Evolutionary conservation across 2,797 vertebrate genomes (phyloP).

Genomic region (Falco naumanni): DNA sequence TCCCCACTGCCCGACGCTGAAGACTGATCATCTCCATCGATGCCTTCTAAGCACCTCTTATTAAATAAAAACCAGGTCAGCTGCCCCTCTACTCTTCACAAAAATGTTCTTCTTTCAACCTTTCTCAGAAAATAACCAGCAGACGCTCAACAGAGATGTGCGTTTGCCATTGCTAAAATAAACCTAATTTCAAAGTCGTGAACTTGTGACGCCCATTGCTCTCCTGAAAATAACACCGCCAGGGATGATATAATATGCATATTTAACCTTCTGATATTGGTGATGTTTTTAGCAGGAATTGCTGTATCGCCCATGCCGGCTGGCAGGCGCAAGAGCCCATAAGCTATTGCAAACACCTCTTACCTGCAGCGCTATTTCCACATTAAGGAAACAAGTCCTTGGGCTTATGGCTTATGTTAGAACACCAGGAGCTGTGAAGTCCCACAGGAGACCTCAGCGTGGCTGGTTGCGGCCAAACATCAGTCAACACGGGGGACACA

Average conservation of each 20-base stretch:
- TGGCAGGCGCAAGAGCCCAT: not conserved
- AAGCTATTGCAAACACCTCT: not conserved
- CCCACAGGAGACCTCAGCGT: accelerated
- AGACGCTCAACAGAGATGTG: not conserved
- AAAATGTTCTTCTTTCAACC: not conserved
- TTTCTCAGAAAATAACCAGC: conserved; percentile 12
- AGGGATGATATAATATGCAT: conserved; percentile 53
- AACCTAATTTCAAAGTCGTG: conserved; percentile 43
- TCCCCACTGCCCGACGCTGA: not conserved
- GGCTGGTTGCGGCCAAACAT: not conserved
- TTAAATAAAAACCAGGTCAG: not conserved
- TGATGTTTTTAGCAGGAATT: conserved; percentile 36
- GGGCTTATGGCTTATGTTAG: not conserved
- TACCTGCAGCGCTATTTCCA: not conserved
- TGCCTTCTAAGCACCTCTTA: not conserved
- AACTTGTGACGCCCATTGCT: conserved; percentile 38
- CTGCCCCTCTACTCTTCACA: not conserved
- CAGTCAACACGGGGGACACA: accelerated
- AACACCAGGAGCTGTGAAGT: not conserved
- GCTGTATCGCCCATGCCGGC: not conserved
- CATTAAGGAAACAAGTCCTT: not conserved
- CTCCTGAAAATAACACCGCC: conserved; percentile 64
- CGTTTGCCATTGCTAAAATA: conserved; percentile 33
- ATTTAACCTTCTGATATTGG: conserved; percentile 42
- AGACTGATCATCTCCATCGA: not conserved